A percentile compares a stretch with the other conserved stretches of the same genome.
phyloP scores from a whole-genome alignment of 2,888 invertebrate genomes.

The Mechanitis mazaeus region DNA sequence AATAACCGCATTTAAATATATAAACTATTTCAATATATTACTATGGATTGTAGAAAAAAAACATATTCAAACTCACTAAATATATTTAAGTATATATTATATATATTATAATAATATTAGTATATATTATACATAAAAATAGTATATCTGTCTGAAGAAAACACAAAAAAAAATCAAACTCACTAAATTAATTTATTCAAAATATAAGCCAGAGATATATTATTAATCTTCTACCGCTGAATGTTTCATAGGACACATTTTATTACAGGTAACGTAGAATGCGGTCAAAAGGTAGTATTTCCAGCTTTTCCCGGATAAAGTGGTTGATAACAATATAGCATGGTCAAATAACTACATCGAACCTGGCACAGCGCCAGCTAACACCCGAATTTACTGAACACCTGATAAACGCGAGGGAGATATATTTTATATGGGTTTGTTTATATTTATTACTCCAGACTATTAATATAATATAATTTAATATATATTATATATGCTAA shows the following conservation, averaged over 20 bases:
- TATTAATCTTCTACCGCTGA: neutral
- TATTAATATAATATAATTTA: neutral
- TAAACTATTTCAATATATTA: no score
- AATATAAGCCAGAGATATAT: neutral
- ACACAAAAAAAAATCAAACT: no score
- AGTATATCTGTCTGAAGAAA: no score
- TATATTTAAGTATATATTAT: no score
- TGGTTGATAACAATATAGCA: constrained; percentile 6
- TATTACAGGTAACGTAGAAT: constrained; percentile 2
- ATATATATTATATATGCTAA: constrained; percentile 31
- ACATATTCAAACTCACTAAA: no score
- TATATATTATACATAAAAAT: no score
- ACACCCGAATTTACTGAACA: constrained; percentile 5
- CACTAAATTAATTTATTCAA: no score
- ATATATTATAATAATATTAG: no score
- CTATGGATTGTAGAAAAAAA: no score
- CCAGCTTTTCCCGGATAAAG: constrained; percentile 6
- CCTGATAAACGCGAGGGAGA: neutral
- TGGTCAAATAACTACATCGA: constrained; percentile 6
- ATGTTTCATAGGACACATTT: neutral
- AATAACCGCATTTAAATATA: no score
- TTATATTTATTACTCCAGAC: neutral
- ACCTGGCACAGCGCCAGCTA: neutral
- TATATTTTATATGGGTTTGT: neutral
- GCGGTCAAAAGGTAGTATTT: constrained; percentile 4